Evolutionary conservation across 2,888 invertebrate species (phyloP), one percentile per base, ranked within the genome.

Genomic region (Andrena camellia): DNA sequence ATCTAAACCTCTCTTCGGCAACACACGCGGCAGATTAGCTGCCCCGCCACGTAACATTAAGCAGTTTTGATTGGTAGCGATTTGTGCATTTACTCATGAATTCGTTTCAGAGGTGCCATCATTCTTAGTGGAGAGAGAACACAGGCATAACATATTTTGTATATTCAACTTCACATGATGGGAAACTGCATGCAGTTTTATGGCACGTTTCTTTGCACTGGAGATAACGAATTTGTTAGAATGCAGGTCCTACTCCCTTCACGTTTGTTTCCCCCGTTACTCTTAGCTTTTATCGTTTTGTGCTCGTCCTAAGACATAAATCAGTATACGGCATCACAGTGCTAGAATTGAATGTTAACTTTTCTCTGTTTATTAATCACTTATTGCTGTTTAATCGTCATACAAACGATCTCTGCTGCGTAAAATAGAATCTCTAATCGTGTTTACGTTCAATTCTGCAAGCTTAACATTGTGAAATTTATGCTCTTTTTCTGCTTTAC

Each of bases 61-160:
- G 29, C 71, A 60, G 31, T 84, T 23, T 72, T 77, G 64, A 76
- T 60, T 78, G 71, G 63, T 62, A 81, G 71, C 66, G 70, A 68
- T 78, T 81, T 81, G 59, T 80, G 82, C 80, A 79, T 81, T 74
- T 78, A 69, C 81, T 67, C 60, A 81, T 83, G 57, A 81, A 79
- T 84, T 86, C 76, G 62, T 87, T 87, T 89, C 86, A 88, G 87
- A 89, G 76, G 63, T 64, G 78, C 80, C 84, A 64, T 69, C 84
- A 74, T 81, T 84, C 54, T 78, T 74, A 75, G 35, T 57, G 81
- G 67, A 71, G 74, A 82, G 74, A 66, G 68, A 52, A 48, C 52
- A 78, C 64, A 78, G 52, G 77, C 70, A 60, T 80, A 81, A 78
- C 72, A 33, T 77, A 70, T 77, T 72, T 57, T 48, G 50, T 78